Base-by-base conservation (phyloP, 2,113 vertebrate species). In the Pachypanchax playfairii region DNA sequence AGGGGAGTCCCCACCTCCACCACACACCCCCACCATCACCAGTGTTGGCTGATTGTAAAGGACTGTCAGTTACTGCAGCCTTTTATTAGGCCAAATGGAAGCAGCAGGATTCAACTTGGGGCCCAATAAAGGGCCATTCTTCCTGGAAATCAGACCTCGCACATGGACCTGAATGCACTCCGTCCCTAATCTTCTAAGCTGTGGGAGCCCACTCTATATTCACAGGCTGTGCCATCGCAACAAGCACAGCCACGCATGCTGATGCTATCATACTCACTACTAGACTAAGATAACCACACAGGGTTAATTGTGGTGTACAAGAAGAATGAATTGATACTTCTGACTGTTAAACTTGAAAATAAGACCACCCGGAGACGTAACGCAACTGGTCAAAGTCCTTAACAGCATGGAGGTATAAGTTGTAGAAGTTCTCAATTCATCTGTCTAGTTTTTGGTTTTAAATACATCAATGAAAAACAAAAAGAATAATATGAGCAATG, bases 71-170 rank as follows among this genome's bases (percentile, higher is more conserved):
- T 93, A 90, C 79, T 70, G 85, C 88, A 76, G 71, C 79, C 78
- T 83, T 92, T 82, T 83, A 74, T 78, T 91, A 80, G 90, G 90
- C 87, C 80, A 88, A 70, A 88, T 88, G 90, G 89, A 94, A 91
- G 87, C 91, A 93, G 86, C 74, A 74, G 88, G 90, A 93, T 93
- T 93, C 93, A 94, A 93, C 89, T 85, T 71, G 82, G 90, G 85
- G 88, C 90, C 86, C 91, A 91, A 91, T 87, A 93, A 93, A 93
- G 88, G 80, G 66, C 89, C 87, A 92, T 95, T 95, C 92, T 95
- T 94, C 61, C 67, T 80, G 85, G 88, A 92, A 92, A 92, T 92
- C 87, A 77, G 90, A 73, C 90, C 84, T 85, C 1, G 83, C 71
- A 89, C 71, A 85, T 90, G 88, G 90, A 80, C 87, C 79, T 89